Base-by-base conservation (phyloP, 2,888 invertebrate genomes). In the Dasysyrphus tricinctus region DNA sequence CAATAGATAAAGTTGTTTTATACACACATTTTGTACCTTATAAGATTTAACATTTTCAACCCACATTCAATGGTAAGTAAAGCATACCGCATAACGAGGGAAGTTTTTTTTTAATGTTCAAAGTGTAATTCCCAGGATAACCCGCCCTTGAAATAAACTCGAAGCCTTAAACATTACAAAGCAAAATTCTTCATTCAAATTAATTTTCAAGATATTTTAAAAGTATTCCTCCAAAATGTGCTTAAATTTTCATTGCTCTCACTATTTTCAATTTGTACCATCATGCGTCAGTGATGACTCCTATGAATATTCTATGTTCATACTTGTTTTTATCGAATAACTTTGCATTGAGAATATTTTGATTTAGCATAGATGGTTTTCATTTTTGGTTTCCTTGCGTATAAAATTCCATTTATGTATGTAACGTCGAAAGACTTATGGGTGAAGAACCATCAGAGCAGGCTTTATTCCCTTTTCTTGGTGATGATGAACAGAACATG, bases 401-500 rank as follows among this genome's bases (percentile, higher is more conserved):
- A 24, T 61, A 14, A 19, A 39, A 39, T 61, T 39, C 39, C 19
- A 61, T 61, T 16, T n/a, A n/a, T n/a, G n/a, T 34, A 19, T 19
- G 19, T 11, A n/a, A 7, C 5, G n/a, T n/a, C 44, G 7, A 44
- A n/a, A n/a, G 7, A 44, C 24, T 24, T 24, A 3, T 9, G 11
- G 4, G 1, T 49, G 47, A 34, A 56, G 56, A 57, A 57, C 56
- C 34, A 29, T 4, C 44, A 29, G 9, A 8, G 1, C 24, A 24
- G 24, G 3, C 24, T 24, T n/a, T 44, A 4, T 29, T 63, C 3
- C 24, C 2, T 14, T 42, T 61, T 24, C 61, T 37, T 34, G 6
- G 14, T n/a, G n/a, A n/a, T 29, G 42, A n/a, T 42, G 63, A 63
- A 63, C 29, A 63, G 44, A 63, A 24, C 16, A 61, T 61, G 19